These are phyloP conservation scores for Andricus curvator DNA, from an alignment of 2,888 invertebrate genomes.

Conservation along the genomic window DNA sequence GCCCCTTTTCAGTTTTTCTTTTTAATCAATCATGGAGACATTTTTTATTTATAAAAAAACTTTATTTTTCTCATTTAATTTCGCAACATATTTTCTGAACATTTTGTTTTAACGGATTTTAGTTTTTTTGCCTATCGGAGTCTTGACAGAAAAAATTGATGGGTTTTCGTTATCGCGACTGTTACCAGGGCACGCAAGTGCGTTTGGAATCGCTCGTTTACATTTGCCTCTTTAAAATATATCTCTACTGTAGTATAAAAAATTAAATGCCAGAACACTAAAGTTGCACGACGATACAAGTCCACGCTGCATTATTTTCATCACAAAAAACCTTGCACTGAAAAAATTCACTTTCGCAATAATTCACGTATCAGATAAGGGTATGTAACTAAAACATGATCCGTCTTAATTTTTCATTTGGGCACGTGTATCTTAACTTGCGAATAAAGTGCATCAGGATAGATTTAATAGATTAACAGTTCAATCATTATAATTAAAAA, in stretches of 20 bases:
- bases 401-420: not conserved
- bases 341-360: conserved; percentile 21
- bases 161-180: conserved; percentile 2
- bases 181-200: conserved; percentile 6
- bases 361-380: not conserved
- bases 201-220: not conserved
- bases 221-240: conserved; percentile 25
- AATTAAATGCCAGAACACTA: conserved; percentile 9
- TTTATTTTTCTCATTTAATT: not conserved
- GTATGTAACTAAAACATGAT: not conserved
- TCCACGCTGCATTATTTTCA: conserved; percentile 38
- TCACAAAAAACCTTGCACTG: not conserved
- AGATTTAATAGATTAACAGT: not conserved
- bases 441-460: not conserved
- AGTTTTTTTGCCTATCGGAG: not conserved
- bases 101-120: not conserved
- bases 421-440: not conserved
- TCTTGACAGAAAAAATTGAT: not conserved
- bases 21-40: not conserved
- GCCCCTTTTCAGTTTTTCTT: not conserved
- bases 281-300: conserved; percentile 29
- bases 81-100: not conserved
- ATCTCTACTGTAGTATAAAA: conserved; percentile 18
- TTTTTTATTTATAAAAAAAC: not conserved
- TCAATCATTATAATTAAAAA: not conserved